Evolutionary conservation across 1,140 invertebrate species (phyloP), one percentile per base, ranked within the genome.

Genomic region (Achroia grisella): DNA sequence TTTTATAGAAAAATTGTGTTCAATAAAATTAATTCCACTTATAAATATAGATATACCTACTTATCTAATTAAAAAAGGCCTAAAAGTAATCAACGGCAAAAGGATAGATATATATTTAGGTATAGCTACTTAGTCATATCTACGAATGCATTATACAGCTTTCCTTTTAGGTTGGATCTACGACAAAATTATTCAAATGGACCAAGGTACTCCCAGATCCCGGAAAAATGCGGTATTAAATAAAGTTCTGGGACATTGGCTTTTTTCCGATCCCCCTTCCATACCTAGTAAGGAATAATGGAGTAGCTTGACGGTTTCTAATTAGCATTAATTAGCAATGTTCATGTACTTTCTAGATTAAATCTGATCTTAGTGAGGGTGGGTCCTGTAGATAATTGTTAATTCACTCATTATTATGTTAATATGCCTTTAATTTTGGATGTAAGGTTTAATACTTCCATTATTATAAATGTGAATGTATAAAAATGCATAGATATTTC

Each of bases 261-360:
- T 57, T 57, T 77, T 69, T 72, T 71, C 27, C 52, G 50, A 45
- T 59, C 58, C 58, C 60, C 49, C 46, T 54, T 39, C 23, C 50
- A 50, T 59, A 56, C 47, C 49, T 49, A 62, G 44, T 50, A 8
- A 46, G 51, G 41, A 45, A 36, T 53, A 51, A 55, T 51, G 47
- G 35, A 43, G 42, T 41, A 29, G 35, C 44, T 39, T 49, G 49
- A 55, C 62, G 46, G 43, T 48, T 23, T 37, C 62, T 72, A 72
- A 71, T 71, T 71, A 75, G 56, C 72, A 72, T 76, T 69, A 71
- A 75, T 68, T 75, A 66, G 60, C 44, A 40, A 10, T 41, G 44
- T 28, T 37, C 17, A 37, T 10, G 35, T 37, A 37, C 35, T 37
- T 17, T 37, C 35, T 37, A 37, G 35, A 37, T 37, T 37, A 17